A percentile compares a stretch with the other conserved stretches of the same genome.
Evolutionary conservation across 1,140 invertebrate genomes (phyloP).

Genomic region (Melipona quadrifasciata): DNA sequence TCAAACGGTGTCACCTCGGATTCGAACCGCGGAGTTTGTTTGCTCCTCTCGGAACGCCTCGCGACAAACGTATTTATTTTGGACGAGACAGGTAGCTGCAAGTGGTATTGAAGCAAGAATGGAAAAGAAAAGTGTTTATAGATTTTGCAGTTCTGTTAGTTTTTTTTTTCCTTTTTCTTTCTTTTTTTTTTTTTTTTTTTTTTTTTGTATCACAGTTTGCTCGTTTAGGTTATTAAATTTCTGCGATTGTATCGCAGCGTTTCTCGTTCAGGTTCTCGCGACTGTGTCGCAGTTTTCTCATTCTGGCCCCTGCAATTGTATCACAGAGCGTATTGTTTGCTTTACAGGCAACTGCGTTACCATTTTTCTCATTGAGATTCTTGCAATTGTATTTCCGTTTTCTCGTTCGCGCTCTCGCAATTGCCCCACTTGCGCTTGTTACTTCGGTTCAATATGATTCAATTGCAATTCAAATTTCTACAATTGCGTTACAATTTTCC

Average conservation of each 20-base stretch:
- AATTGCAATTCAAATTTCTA: not conserved
- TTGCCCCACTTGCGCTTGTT: not conserved
- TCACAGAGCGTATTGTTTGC: not conserved
- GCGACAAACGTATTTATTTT: not conserved
- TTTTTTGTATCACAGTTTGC: not conserved
- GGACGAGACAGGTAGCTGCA: no score
- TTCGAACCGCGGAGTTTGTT: not conserved
- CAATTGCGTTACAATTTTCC: not conserved
- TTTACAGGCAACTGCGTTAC: no score
- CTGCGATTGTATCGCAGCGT: not conserved
- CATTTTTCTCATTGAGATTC: not conserved
- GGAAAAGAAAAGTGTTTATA: no score
- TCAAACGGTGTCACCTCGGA: constrained; percentile 18
- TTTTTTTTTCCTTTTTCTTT: no score
- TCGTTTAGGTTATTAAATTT: not conserved
- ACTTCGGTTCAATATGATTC: not conserved
- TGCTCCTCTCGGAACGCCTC: no score
- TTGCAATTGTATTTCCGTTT: not conserved
- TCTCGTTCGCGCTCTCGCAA: not conserved
- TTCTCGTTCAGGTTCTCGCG: not conserved
- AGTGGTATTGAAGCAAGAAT: no score
- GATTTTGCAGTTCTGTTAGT: no score
- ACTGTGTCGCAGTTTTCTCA: not conserved
- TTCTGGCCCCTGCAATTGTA: not conserved
- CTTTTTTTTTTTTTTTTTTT: no score